Evolutionary conservation across 2,113 vertebrate species (phyloP), one percentile per base, ranked within the genome.

Genomic region (Agelaius tricolor): DNA sequence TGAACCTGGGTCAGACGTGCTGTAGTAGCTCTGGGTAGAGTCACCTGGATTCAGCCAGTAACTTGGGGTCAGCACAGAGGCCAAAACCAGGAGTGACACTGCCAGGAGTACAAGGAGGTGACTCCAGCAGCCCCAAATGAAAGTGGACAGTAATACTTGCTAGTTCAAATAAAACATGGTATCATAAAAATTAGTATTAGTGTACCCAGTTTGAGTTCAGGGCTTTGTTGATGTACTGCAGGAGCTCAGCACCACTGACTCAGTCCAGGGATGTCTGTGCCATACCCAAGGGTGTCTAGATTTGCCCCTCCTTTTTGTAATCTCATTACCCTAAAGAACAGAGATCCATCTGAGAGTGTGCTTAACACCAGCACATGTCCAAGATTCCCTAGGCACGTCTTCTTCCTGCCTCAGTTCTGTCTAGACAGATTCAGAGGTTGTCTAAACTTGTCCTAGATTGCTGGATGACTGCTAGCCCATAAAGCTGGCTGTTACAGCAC

Each of bases 331-430:
- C 69, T 33, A 20, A 77, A 89, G 82, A 85, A 52, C 27, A 24
- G 80, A 91, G 78, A 88, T 57, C 24, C 0, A 15, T 65, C 86
- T 92, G 83, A 93, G 85, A 73, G 49, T 3, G 0, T 55, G 49
- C 71, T 90, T 85, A 83, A 79, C 44, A 69, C 30, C 41, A 93
- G 59, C 41, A 12, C 7, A 9, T 71, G 61, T 77, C 84, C 87
- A 92, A 55, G 35, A 71, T 84, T 89, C 63, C 84, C 57, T 54
- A 95, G 67, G 68, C 84, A 81, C 27, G 55, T 84, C 84, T 76
- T 92, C 59, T 46, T 81, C 87, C 93, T 91, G 80, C 76, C 65
- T 80, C 63, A 81, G 13, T 66, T 94, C 84, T 84, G 91, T 89
- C 76, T 89, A 93, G 94, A 91, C 77, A 63, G 80, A 62, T 71